Evolutionary conservation across 2,888 invertebrate species (phyloP).

Genomic region (Tromatobia lineatoria): DNA sequence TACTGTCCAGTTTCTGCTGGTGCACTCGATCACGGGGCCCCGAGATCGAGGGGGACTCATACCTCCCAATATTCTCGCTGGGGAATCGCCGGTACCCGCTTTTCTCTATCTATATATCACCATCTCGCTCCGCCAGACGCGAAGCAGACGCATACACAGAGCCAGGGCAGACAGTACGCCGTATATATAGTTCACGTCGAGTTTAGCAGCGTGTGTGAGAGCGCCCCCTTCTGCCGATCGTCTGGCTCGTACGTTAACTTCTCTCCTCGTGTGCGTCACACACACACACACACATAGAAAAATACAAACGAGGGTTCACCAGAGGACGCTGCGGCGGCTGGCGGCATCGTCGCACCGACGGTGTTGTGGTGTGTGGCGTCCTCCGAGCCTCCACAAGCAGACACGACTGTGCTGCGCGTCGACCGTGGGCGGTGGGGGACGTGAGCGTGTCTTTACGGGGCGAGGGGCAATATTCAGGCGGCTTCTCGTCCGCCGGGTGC

Average conservation of each 20-base stretch:
- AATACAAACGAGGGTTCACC: not conserved
- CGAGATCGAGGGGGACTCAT: conserved; percentile 44
- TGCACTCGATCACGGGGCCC: conserved; percentile 51
- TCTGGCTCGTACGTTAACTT: conserved; percentile 34
- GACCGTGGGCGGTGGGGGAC: conserved; percentile 71
- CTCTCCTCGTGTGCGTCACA: not conserved
- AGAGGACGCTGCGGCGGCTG: conserved; percentile 11
- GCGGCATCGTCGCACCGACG: conserved; percentile 30
- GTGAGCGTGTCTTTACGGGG: conserved; percentile 4
- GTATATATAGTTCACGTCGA: conserved; percentile 2
- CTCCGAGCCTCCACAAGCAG: conserved; percentile 68
- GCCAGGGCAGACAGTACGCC: conserved; percentile 14
- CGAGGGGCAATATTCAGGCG: conserved; percentile 40
- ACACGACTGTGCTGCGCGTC: conserved; percentile 72
- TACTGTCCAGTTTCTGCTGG: conserved; percentile 42
- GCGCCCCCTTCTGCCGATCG: conserved; percentile 28
- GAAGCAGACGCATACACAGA: conserved; percentile 55
- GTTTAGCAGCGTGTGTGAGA: conserved; percentile 12
- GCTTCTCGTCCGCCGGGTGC: conserved; percentile 52
- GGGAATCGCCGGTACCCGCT: conserved; percentile 3
- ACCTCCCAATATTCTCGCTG: conserved; percentile 13
- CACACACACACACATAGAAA: not conserved
- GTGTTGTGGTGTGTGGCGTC: conserved; percentile 62
- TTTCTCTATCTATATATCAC: conserved; percentile 27
- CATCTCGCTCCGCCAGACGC: conserved; percentile 43